These are phyloP conservation scores for Cetonia aurata DNA, from an alignment of 2,888 invertebrate species.

Conservation along the genomic window DNA sequence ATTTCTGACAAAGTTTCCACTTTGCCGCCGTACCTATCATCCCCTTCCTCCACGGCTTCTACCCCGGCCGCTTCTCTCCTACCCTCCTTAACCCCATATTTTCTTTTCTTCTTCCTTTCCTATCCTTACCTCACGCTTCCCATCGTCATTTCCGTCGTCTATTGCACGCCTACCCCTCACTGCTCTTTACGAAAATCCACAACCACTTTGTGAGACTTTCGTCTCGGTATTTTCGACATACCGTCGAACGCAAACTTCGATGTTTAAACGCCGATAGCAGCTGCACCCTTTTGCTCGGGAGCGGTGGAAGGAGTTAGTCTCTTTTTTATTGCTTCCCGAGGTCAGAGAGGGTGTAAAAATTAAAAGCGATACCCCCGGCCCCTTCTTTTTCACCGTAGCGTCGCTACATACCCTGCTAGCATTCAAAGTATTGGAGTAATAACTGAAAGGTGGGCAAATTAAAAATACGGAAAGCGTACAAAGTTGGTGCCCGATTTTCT, in stretches of 20 bases:
- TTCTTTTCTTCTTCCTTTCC: background rate
- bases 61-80: background rate
- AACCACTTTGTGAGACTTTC: constrained; percentile 60
- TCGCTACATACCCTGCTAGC: no score
- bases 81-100: constrained; percentile 4
- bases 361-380: no score
- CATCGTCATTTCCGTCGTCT: constrained; percentile 25
- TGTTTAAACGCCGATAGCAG: constrained; percentile 50
- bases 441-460: constrained; percentile 1
- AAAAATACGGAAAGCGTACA: constrained; percentile 4
- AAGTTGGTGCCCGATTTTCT: background rate
- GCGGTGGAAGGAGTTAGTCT: constrained; percentile 5
- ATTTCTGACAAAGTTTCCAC: constrained; percentile 61
- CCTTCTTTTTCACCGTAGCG: no score
- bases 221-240: constrained; percentile 58
- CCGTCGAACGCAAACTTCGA: constrained; percentile 55
- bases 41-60: constrained; percentile 46
- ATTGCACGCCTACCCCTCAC: constrained; percentile 13
- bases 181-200: constrained; percentile 51
- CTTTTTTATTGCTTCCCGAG: constrained; percentile 25
- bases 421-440: background rate
- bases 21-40: constrained; percentile 53
- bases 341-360: background rate
- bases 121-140: background rate
- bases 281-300: constrained; percentile 43